Evolutionary conservation across 2,113 vertebrate species (phyloP).

Genomic region (Toxotes jaculatrix): DNA sequence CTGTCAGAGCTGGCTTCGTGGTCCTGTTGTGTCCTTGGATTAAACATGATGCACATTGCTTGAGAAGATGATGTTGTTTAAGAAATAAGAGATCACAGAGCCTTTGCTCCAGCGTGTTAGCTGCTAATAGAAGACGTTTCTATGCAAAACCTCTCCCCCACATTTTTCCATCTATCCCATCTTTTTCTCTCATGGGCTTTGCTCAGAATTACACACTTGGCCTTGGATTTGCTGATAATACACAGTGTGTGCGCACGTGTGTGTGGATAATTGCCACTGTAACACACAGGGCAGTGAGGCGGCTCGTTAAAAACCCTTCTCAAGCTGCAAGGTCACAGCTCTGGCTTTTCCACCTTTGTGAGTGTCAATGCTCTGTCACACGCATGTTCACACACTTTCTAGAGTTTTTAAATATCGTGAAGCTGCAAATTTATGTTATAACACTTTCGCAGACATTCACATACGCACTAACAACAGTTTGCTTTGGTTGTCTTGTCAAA

Average conservation of each 20-base stretch:
- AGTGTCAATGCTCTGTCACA: constrained; percentile 29
- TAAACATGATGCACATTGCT: constrained; percentile 13
- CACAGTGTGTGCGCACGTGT: constrained; percentile 1
- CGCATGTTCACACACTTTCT: neutral
- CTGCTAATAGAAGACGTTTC: constrained; percentile 12
- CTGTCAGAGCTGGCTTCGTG: constrained; percentile 41
- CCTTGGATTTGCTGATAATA: constrained; percentile 33
- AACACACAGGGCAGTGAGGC: constrained; percentile 46
- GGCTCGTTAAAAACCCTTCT: constrained; percentile 61
- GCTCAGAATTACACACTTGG: constrained; percentile 30
- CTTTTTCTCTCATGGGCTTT: constrained; percentile 32
- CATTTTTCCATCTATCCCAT: constrained; percentile 16
- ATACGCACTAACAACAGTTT: neutral
- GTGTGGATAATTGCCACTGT: constrained; percentile 3
- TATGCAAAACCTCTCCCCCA: constrained; percentile 21
- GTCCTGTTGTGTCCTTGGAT: constrained; percentile 39
- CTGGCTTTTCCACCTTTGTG: constrained; percentile 49
- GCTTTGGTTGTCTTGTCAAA: constrained; percentile 3
- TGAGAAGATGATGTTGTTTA: constrained; percentile 9
- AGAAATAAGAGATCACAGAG: constrained; percentile 37
- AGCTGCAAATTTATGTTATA: constrained; percentile 1
- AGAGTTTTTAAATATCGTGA: constrained; percentile 24
- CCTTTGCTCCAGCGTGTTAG: neutral
- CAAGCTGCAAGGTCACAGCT: constrained; percentile 62
- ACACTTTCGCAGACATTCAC: constrained; percentile 4